Percentiles rank a stretch among this genome's conserved stretches.
phyloP scores from a whole-genome alignment of 2,888 invertebrate genomes.

The Exocentrus adspersus region DNA sequence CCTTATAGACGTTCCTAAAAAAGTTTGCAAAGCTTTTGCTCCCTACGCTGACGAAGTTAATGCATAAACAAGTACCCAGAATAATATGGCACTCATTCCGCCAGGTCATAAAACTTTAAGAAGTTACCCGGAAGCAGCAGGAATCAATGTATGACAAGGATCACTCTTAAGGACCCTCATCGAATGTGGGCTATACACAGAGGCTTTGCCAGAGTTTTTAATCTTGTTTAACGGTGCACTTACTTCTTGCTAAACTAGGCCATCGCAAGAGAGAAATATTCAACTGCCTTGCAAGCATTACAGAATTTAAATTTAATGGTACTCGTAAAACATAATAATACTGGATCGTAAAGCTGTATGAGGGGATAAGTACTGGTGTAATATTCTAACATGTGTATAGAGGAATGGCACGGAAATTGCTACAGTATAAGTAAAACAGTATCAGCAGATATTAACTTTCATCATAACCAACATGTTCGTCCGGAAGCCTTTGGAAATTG shows the following conservation, averaged over 20 bases:
- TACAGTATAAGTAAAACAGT: too few species aligned
- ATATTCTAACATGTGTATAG: neutral
- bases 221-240: conserved; percentile 55
- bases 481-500: too few species aligned
- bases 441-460: too few species aligned
- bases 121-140: neutral
- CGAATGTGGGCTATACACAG: conserved; percentile 15
- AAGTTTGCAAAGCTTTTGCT: too few species aligned
- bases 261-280: conserved; percentile 31
- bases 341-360: conserved; percentile 3
- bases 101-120: neutral
- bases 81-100: neutral
- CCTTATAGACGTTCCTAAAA: too few species aligned
- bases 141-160: conserved; percentile 20
- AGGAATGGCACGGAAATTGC: neutral
- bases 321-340: conserved; percentile 8
- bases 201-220: conserved; percentile 51
- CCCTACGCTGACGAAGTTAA: too few species aligned
- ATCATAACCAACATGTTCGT: too few species aligned
- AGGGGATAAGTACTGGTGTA: conserved; percentile 5
- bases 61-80: neutral
- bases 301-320: conserved; percentile 18
- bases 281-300: conserved; percentile 15
- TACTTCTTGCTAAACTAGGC: conserved; percentile 46
- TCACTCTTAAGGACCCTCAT: conserved; percentile 23